Evolutionary conservation across 1,140 invertebrate species (phyloP).

Genomic region (Hirudo medicinalis): DNA sequence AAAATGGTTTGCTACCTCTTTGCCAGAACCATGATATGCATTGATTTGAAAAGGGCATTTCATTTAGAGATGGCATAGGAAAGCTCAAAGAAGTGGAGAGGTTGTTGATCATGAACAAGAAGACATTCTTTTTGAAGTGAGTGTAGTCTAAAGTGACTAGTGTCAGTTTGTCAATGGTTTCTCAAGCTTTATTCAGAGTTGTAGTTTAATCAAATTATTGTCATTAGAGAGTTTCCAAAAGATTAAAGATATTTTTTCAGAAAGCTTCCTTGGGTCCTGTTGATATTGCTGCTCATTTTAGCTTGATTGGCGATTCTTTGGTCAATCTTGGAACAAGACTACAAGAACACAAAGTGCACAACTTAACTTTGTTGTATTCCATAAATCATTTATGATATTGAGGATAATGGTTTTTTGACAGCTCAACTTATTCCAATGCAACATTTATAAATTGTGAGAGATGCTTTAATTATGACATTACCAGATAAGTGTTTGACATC

Average conservation of each 20-base stretch:
- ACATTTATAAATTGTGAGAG: background rate
- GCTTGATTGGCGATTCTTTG: conserved; percentile 78
- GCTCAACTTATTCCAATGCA: background rate
- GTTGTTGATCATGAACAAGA: too few relatives aligned
- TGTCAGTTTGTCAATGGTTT: too few relatives aligned
- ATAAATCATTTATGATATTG: conserved; percentile 15
- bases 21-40: background rate
- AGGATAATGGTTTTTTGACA: background rate
- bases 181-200: too few relatives aligned
- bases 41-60: background rate
- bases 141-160: too few relatives aligned
- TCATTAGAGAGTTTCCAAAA: background rate
- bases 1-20: background rate
- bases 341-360: conserved; percentile 69
- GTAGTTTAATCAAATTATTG: background rate
- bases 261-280: background rate
- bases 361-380: conserved; percentile 13
- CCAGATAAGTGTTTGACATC: background rate
- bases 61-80: conserved; percentile 5
- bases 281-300: conserved; percentile 81
- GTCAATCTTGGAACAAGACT: conserved; percentile 79
- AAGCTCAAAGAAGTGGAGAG: background rate
- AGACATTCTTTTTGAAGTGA: too few relatives aligned
- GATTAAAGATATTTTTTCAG: background rate
- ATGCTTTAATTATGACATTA: conserved; percentile 1